Percentiles rank a stretch among this genome's conserved stretches.
Evolutionary conservation across 2,888 invertebrate genomes (phyloP).

Genomic region (Seira sanloemensis): DNA sequence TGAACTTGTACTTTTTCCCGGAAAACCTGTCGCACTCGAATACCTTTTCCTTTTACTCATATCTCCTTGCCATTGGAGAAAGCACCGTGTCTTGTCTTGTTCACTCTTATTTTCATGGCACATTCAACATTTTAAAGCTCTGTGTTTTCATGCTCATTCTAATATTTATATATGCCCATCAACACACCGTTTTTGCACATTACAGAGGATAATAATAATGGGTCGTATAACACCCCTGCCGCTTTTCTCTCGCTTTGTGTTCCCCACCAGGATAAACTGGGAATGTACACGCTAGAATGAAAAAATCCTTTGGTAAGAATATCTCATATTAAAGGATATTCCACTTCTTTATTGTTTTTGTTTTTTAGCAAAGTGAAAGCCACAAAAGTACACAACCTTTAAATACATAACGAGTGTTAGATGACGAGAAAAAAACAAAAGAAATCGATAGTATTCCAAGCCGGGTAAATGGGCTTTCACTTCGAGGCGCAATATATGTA

Average conservation of each 20-base stretch:
- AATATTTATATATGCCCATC: conserved; percentile 58
- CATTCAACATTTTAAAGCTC: background rate
- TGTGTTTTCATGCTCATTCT: conserved; percentile 28
- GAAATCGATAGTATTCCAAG: background rate
- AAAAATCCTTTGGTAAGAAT: too few relatives aligned
- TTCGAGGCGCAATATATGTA: too few relatives aligned
- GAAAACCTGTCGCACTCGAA: conserved; percentile 51
- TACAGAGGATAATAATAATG: conserved; percentile 57
- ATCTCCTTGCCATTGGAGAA: background rate
- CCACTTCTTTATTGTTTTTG: too few relatives aligned
- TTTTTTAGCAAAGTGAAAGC: background rate
- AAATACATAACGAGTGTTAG: too few relatives aligned
- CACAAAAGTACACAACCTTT: too few relatives aligned
- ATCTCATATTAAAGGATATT: too few relatives aligned
- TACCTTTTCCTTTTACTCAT: background rate
- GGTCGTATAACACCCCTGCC: conserved; percentile 33
- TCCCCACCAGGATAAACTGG: background rate
- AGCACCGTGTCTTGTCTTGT: background rate
- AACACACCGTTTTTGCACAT: conserved; percentile 63
- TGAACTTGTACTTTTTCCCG: too few relatives aligned
- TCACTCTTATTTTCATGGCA: background rate
- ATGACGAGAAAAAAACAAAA: too few relatives aligned
- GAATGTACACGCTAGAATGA: background rate
- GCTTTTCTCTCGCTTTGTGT: conserved; percentile 16
- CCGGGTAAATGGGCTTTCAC: background rate